phyloP scores from a whole-genome alignment of 1,140 invertebrate species.

The Laupala kohalensis region DNA sequence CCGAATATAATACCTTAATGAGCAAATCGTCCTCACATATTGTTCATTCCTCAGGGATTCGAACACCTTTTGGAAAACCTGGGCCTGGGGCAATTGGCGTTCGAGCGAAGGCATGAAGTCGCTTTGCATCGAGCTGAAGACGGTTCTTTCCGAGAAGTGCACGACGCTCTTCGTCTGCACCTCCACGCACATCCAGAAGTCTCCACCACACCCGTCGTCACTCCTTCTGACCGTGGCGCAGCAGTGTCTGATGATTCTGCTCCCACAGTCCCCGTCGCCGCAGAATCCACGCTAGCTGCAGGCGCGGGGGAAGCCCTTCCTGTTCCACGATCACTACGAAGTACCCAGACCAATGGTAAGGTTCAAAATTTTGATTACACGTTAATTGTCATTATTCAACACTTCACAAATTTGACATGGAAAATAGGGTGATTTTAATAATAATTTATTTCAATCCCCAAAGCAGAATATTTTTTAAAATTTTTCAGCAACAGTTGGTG shows the following conservation, averaged over 20 bases:
- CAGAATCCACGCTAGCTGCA: no score
- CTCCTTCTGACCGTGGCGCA: slow-evolving; percentile 40
- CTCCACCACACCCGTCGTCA: not conserved
- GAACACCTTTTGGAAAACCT: slow-evolving; percentile 44
- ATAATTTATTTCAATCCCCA: no score
- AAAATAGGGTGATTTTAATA: no score
- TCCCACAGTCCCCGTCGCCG: not conserved
- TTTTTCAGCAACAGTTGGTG: no score
- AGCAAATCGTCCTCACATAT: not conserved
- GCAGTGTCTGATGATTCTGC: no score
- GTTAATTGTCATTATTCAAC: no score
- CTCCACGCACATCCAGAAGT: slow-evolving; percentile 18
- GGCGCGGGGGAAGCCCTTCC: not conserved
- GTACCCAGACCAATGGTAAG: no score
- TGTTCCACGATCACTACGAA: no score
- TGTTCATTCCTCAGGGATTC: slow-evolving; percentile 34
- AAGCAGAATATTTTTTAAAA: no score
- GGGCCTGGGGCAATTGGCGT: slow-evolving; percentile 40
- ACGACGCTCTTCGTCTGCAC: slow-evolving; percentile 41
- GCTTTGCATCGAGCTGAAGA: slow-evolving; percentile 37
- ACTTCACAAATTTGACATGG: no score
- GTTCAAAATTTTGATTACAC: no score
- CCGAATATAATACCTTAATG: no score
- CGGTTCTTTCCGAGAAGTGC: slow-evolving; percentile 37
- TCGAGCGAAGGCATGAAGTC: slow-evolving; percentile 39